Percentiles rank a stretch among this genome's conserved stretches.
Conservation (phyloP, 2,113 vertebrate species). For the Brachirus orientalis region DNA sequence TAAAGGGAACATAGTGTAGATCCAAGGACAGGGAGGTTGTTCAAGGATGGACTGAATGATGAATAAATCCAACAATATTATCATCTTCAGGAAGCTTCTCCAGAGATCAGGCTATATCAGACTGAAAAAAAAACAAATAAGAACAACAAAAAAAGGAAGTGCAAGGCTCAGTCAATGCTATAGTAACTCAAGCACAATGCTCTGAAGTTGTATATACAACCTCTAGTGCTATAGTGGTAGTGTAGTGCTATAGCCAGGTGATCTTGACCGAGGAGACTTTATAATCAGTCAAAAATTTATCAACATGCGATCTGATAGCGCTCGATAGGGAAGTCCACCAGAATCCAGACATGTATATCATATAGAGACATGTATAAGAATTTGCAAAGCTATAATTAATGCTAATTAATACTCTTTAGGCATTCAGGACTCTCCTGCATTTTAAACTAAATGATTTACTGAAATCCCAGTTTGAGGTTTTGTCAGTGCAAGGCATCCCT, state of each 20-base stretch:
- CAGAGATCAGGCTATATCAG: background rate
- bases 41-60: background rate
- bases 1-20: background rate
- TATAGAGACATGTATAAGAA: background rate
- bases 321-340: background rate
- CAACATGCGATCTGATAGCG: background rate
- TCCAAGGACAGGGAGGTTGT: background rate
- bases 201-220: background rate
- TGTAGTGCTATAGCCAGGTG: no score
- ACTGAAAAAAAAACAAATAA: background rate
- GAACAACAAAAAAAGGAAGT: background rate
- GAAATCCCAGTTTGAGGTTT: background rate
- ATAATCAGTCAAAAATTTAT: conserved; percentile 1
- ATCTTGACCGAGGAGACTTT: background rate
- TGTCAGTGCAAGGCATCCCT: background rate
- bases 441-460: background rate
- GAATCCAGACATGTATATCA: background rate
- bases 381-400: background rate
- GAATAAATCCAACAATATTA: background rate
- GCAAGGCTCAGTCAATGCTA: background rate
- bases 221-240: no score
- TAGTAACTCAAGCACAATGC: background rate
- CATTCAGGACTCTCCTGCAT: background rate
- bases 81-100: background rate
- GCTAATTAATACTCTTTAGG: background rate